Conservation (phyloP, 2,888 invertebrate species). For the Temnothorax rugatulus region DNA sequence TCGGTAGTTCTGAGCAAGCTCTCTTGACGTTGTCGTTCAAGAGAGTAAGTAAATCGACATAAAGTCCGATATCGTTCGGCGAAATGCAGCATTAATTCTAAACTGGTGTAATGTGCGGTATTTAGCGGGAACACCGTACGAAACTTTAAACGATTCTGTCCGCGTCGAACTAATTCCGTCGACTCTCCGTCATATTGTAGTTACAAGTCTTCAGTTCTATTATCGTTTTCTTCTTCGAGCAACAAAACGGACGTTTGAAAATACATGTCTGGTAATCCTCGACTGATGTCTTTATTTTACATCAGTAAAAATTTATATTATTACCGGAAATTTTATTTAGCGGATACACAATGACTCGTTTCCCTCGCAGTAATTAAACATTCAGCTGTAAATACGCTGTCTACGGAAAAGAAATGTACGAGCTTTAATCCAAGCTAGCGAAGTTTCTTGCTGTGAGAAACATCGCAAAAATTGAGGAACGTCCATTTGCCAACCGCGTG, state of each 20-base stretch:
- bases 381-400: not conserved
- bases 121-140: too few species aligned
- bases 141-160: slow-evolving; percentile 28
- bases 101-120: not conserved
- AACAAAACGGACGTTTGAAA: not conserved
- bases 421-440: not conserved
- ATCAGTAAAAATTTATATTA: too few species aligned
- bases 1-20: slow-evolving; percentile 33
- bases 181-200: not conserved
- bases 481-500: slow-evolving; percentile 1
- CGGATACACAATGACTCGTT: not conserved
- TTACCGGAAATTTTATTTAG: not conserved
- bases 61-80: slow-evolving; percentile 42
- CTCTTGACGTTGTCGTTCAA: slow-evolving; percentile 40
- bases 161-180: not conserved
- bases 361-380: not conserved
- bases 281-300: not conserved
- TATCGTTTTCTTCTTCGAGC: not conserved
- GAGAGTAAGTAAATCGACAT: slow-evolving; percentile 45
- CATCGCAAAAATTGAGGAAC: slow-evolving; percentile 19
- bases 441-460: not conserved
- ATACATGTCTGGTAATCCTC: not conserved
- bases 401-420: not conserved
- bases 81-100: slow-evolving; percentile 30
- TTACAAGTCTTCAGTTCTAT: not conserved